Evolutionary conservation across 1,140 invertebrate species (phyloP).

Genomic region (Drosophila nasuta): DNA sequence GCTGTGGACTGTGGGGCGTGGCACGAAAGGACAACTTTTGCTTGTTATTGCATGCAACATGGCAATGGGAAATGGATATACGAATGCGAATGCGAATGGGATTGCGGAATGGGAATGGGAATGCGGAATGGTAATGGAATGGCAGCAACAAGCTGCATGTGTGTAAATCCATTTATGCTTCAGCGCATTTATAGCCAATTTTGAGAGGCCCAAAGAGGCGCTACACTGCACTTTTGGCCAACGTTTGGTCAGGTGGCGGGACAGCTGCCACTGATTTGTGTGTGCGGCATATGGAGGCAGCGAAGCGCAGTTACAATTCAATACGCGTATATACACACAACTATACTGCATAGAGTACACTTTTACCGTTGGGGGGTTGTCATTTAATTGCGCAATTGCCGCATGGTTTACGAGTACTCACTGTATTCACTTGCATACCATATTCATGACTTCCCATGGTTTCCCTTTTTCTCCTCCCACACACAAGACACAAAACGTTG

Average conservation of each 20-base stretch:
- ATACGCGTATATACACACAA: slow-evolving; percentile 12
- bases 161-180: slow-evolving; percentile 79
- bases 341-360: slow-evolving; percentile 6
- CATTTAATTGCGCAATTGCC: slow-evolving; percentile 77
- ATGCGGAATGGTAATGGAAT: slow-evolving; percentile 51
- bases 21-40: slow-evolving; percentile 13
- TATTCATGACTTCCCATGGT: slow-evolving; percentile 16
- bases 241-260: slow-evolving; percentile 30
- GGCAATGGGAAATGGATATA: slow-evolving; percentile 56
- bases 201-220: slow-evolving; percentile 61
- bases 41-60: slow-evolving; percentile 71
- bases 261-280: slow-evolving; percentile 37
- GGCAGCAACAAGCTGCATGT: slow-evolving; percentile 74
- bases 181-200: slow-evolving; percentile 78
- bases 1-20: slow-evolving; percentile 21
- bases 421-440: slow-evolving; percentile 20
- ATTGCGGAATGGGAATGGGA: slow-evolving; percentile 32
- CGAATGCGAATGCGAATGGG: slow-evolving; percentile 19
- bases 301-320: slow-evolving; percentile 33
- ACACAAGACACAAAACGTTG: slow-evolving; percentile 28
- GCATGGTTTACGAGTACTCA: slow-evolving; percentile 69
- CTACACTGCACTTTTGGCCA: neutral
- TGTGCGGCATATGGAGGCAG: slow-evolving; percentile 29
- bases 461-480: neutral
- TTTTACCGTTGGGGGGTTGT: slow-evolving; percentile 10